Evolutionary conservation across 2,113 vertebrate genomes (phyloP).

Genomic region (Gymnogyps californianus): DNA sequence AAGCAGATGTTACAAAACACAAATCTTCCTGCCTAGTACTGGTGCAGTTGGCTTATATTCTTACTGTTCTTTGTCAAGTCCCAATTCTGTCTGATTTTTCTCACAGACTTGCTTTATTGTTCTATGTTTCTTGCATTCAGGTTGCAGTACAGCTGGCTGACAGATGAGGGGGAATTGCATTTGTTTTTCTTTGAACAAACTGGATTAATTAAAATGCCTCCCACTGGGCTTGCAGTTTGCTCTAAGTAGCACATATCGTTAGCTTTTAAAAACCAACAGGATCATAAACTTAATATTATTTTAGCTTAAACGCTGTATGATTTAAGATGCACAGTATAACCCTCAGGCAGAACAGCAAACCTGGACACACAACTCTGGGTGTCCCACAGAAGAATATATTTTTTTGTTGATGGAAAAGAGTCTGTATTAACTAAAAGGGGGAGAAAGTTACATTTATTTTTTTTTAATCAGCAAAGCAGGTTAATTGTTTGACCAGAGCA

Average conservation of each 20-base stretch:
- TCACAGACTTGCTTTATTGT: background rate
- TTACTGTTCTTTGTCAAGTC: background rate
- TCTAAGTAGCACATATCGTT: slow-evolving; percentile 68
- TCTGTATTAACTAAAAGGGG: background rate
- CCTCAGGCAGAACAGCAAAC: background rate
- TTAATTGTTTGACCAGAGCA: background rate
- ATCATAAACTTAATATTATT: slow-evolving; percentile 60
- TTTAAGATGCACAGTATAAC: slow-evolving; percentile 24
- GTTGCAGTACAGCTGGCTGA: slow-evolving; percentile 47
- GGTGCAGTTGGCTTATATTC: background rate
- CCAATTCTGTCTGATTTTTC: background rate
- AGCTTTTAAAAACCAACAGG: slow-evolving; percentile 64
- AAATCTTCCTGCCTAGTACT: background rate
- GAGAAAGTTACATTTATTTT: background rate
- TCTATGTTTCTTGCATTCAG: background rate
- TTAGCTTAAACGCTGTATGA: slow-evolving; percentile 42
- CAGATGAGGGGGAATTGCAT: slow-evolving; percentile 61
- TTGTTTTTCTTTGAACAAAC: slow-evolving; percentile 73
- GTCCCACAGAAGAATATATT: background rate
- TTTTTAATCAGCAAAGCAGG: background rate
- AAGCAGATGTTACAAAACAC: background rate
- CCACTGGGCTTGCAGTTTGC: slow-evolving; percentile 56
- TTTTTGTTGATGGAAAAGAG: background rate
- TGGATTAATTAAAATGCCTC: slow-evolving; percentile 72
- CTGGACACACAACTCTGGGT: background rate